Conservation (phyloP, 2,113 vertebrate genomes). For the Anoplopoma fimbria region DNA sequence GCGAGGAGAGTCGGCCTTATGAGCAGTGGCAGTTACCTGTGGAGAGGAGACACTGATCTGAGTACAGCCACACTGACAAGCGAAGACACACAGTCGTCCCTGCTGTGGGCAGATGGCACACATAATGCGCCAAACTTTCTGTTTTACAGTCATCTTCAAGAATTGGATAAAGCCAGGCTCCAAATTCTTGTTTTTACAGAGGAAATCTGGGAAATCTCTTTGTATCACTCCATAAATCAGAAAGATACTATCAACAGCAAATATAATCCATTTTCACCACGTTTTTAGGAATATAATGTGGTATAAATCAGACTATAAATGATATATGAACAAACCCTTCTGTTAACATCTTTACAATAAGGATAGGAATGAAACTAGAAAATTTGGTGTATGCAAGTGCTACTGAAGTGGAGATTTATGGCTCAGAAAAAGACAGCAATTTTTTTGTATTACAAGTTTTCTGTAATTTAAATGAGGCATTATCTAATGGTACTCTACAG, state of each 20-base stretch:
- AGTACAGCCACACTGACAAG: conserved; percentile 19
- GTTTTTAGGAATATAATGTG: background rate
- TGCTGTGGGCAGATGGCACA: conserved; percentile 20
- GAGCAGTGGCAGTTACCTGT: conserved; percentile 56
- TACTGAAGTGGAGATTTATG: too few relatives aligned
- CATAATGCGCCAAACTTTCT: background rate
- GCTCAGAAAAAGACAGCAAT: too few relatives aligned
- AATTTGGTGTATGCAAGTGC: background rate
- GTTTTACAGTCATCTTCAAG: background rate
- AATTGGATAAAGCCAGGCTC: background rate
- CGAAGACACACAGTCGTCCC: conserved; percentile 29
- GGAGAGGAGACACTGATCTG: conserved; percentile 48
- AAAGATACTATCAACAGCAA: too few relatives aligned
- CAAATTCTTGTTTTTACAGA: too few relatives aligned
- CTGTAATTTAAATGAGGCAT: too few relatives aligned
- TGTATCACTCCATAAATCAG: too few relatives aligned
- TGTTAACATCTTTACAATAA: too few relatives aligned
- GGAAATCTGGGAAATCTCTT: too few relatives aligned
- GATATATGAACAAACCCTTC: background rate
- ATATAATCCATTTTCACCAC: too few relatives aligned
- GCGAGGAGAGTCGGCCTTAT: conserved; percentile 9
- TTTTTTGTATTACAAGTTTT: too few relatives aligned
- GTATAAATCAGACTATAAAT: background rate
- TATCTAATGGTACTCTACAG: too few relatives aligned
- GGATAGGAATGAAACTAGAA: background rate